Evolutionary conservation across 2,888 invertebrate species (phyloP), one percentile per base, ranked within the genome.

Genomic region (Steinernema scapterisci): DNA sequence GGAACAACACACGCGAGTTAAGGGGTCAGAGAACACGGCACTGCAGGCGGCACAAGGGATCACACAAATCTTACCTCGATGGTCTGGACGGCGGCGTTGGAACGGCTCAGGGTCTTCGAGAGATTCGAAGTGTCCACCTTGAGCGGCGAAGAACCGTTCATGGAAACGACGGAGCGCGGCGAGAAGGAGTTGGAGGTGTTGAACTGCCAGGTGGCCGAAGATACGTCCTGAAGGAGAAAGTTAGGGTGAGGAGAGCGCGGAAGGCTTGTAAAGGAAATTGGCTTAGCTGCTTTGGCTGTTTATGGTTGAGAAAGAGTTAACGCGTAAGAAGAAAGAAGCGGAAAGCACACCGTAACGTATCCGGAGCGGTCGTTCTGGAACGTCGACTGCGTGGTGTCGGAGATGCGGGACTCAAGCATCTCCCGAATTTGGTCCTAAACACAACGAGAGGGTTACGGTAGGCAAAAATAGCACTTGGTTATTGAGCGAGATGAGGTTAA

Each of bases 191-290:
- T 80, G 5, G 79, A 27, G 45, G 54, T 80, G 52, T 81, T 83
- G 79, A 84, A 86, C 75, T 85, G 84, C 87, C 86, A 87, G 7
- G 85, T 84, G 45, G 86, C 81, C 38, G 85, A 84, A 6, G 85
- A 85, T 45, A 81, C 83, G 73, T 86, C 86, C 85, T 86, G 80
- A 63, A 63, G 63, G 13, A 25, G 13, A 11, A 63, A 51, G 63
- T 6, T 72, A 72, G 19, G 25, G 46, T 38, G 27, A 38, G 38
- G 9, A 23, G n/a, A 43, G 45, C 44, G 23, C 23, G 48, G 46
- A 48, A 44, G 38, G 38, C 9, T 71, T 16, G 23, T 23, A 16
- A 63, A 23, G 13, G 51, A 51, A 19, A 51, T n/a, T n/a, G n/a
- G 38, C 38, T 38, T 38, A 38, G 38, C 38, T 38, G 38, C 38